Percentiles rank a stretch among this genome's conserved stretches.
phyloP scores from a whole-genome alignment of 1,140 invertebrate species.

The Leptopilina clavipes region DNA sequence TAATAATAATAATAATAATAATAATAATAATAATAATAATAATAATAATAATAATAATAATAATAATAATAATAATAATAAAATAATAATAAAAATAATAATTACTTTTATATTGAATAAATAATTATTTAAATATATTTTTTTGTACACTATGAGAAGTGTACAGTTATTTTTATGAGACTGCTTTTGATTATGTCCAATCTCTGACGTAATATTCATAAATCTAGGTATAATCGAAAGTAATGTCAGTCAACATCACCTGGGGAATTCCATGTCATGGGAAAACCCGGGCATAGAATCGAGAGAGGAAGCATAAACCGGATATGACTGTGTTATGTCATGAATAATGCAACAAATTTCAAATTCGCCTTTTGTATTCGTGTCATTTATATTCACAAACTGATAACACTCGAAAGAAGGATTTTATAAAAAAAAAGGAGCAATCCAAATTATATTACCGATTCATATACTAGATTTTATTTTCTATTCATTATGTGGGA shows the following conservation, averaged over 20 bases:
- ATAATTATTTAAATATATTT: not conserved
- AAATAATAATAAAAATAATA: too few relatives aligned
- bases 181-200: not conserved
- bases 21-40: too few relatives aligned
- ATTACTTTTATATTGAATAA: too few relatives aligned
- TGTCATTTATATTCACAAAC: slow-evolving; percentile 32
- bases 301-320: slow-evolving; percentile 30
- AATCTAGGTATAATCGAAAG: slow-evolving; percentile 6
- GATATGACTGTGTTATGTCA: slow-evolving; percentile 25
- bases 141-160: not conserved
- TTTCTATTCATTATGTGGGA: not conserved
- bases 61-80: too few relatives aligned
- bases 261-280: slow-evolving; percentile 27
- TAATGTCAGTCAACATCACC: slow-evolving; percentile 29
- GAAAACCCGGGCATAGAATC: slow-evolving; percentile 16
- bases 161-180: not conserved
- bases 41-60: too few relatives aligned
- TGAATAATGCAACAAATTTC: slow-evolving; percentile 34
- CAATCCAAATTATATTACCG: not conserved
- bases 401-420: slow-evolving; percentile 12
- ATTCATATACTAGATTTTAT: not conserved
- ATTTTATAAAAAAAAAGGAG: not conserved
- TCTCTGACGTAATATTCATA: not conserved
- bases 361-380: slow-evolving; percentile 20
- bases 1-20: too few relatives aligned